A percentile compares a stretch with the other conserved stretches of the same genome.
Evolutionary conservation across 2,888 invertebrate species (phyloP).

Genomic region (Lysandra bellargus): DNA sequence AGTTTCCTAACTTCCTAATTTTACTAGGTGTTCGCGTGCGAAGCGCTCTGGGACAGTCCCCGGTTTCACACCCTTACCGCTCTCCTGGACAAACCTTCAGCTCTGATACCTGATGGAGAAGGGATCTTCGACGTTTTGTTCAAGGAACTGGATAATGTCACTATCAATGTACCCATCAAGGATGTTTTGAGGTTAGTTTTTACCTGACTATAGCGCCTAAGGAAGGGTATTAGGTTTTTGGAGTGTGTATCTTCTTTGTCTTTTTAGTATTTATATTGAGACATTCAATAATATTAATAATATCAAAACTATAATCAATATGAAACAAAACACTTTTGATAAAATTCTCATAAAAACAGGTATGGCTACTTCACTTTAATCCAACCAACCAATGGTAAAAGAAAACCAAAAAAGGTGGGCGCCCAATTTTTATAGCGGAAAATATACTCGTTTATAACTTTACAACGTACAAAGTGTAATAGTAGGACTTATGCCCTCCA

Average conservation of each 20-base stretch:
- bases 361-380: too few species aligned
- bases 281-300: too few species aligned
- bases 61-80: constrained; percentile 83
- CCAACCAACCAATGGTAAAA: background rate
- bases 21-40: constrained; percentile 83
- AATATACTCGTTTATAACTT: background rate
- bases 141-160: constrained; percentile 75
- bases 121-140: constrained; percentile 79
- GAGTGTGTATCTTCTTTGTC: too few species aligned
- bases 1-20: too few species aligned
- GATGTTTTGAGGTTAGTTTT: constrained; percentile 70
- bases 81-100: constrained; percentile 84
- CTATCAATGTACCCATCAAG: constrained; percentile 75
- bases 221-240: too few species aligned
- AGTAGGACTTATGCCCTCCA: background rate
- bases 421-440: background rate
- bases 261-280: too few species aligned
- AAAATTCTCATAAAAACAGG: too few species aligned
- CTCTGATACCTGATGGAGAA: constrained; percentile 74
- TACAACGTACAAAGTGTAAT: constrained; percentile 10
- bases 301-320: too few species aligned
- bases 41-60: constrained; percentile 84
- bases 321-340: too few species aligned
- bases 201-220: too few species aligned
- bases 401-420: background rate